Evolutionary conservation across 2,888 invertebrate genomes (phyloP).

Genomic region (Thymelicus lineola): DNA sequence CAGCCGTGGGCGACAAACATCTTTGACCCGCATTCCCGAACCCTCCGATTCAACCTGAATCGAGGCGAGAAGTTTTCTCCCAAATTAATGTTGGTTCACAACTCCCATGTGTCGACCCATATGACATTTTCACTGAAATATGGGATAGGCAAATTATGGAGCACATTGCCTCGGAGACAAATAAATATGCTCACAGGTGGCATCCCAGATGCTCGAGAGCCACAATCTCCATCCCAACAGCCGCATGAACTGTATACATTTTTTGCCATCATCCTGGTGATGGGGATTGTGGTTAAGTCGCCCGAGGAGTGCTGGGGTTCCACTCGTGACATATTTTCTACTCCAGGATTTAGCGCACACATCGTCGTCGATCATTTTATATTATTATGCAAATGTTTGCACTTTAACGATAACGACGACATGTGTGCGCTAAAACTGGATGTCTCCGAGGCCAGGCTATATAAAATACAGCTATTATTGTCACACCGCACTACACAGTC

Average conservation of each 20-base stretch:
- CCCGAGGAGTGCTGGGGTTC: constrained; percentile 40
- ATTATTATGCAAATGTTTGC: constrained; percentile 30
- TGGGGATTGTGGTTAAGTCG: constrained; percentile 45
- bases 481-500: no score
- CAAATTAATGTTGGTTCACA: no score
- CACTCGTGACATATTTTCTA: constrained; percentile 44
- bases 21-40: no score
- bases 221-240: constrained; percentile 29
- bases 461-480: constrained; percentile 38
- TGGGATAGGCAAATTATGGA: no score
- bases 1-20: no score
- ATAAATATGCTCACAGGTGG: constrained; percentile 38
- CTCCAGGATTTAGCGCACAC: constrained; percentile 39
- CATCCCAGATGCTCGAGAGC: constrained; percentile 43
- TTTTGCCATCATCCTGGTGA: constrained; percentile 43
- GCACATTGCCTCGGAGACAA: no score
- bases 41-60: no score
- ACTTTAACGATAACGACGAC: background rate
- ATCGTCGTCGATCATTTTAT: constrained; percentile 40
- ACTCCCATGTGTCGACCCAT: no score
- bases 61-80: no score
- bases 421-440: background rate
- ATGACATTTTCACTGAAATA: no score
- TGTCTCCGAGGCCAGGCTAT: constrained; percentile 35
- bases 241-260: constrained; percentile 43